phyloP scores from a whole-genome alignment of 35 echinoderm and acorn worm genomes.

The Diadema setosum region DNA sequence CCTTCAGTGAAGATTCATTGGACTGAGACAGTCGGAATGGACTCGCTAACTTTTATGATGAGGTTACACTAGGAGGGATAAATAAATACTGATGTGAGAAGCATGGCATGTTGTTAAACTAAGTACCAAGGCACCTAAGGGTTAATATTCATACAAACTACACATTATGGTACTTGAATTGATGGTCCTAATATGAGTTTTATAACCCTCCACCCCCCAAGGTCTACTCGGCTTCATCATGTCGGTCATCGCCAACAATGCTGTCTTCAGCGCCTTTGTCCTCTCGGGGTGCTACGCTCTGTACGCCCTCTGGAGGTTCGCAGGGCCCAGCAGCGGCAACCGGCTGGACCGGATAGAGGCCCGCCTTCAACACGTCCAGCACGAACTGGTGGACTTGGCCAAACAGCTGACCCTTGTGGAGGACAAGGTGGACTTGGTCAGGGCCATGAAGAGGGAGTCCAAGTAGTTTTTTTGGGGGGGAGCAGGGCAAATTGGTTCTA shows the following conservation, averaged over 20 bases:
- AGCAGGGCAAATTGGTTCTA: too few relatives aligned
- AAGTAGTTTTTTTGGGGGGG: background rate
- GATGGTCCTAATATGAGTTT: too few relatives aligned
- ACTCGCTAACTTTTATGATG: too few relatives aligned
- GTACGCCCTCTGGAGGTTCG: background rate
- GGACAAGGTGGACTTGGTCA: background rate
- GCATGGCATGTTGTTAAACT: too few relatives aligned
- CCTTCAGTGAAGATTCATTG: too few relatives aligned
- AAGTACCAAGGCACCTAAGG: too few relatives aligned
- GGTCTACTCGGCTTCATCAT: background rate
- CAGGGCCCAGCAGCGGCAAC: background rate
- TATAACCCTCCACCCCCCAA: background rate
- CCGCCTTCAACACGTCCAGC: background rate
- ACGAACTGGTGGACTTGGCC: background rate
- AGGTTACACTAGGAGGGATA: too few relatives aligned
- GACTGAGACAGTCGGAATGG: too few relatives aligned
- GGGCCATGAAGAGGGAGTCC: background rate
- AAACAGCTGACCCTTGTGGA: background rate
- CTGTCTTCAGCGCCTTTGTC: conserved; percentile 1
- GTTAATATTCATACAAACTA: too few relatives aligned
- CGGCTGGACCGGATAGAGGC: background rate
- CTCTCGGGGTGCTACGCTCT: background rate
- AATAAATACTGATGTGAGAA: too few relatives aligned
- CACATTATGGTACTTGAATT: too few relatives aligned
- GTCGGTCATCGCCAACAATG: background rate